These are phyloP conservation scores for Drosophila neonasuta DNA, from an alignment of 2,888 invertebrate genomes.

Conservation along the genomic window DNA sequence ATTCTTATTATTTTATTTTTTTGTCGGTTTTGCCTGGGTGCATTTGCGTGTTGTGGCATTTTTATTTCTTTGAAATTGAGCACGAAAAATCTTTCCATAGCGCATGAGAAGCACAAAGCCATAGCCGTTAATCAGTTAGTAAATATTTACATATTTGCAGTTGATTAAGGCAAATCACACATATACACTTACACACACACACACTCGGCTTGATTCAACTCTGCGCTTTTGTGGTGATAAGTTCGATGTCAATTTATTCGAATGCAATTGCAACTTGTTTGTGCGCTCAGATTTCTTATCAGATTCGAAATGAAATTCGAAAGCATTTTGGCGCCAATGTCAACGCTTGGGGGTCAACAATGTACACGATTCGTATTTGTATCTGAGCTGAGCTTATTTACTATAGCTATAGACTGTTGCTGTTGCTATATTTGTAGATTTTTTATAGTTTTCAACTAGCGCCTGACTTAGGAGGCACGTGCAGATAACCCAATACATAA, in stretches of 20 bases:
- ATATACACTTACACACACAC: too few species aligned
- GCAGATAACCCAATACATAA: constrained; percentile 63
- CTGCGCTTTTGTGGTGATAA: constrained; percentile 18
- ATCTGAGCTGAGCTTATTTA: constrained; percentile 9
- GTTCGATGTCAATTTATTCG: constrained; percentile 31
- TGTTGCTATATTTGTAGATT: constrained; percentile 1
- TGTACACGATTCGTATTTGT: constrained; percentile 10
- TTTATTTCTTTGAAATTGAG: constrained; percentile 32
- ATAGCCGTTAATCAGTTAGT: constrained; percentile 58
- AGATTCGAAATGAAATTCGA: constrained; percentile 47
- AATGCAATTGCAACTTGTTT: constrained; percentile 48
- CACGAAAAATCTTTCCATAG: constrained; percentile 55
- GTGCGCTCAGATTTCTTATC: constrained; percentile 48
- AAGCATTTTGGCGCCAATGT: constrained; percentile 65
- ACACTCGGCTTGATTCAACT: constrained; percentile 3
- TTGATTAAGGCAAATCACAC: constrained; percentile 34
- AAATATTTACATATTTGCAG: constrained; percentile 62
- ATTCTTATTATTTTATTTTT: constrained; percentile 16
- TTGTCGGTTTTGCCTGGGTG: constrained; percentile 24
- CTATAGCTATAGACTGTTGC: constrained; percentile 7
- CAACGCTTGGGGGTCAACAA: constrained; percentile 43
- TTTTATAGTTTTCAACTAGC: constrained; percentile 20
- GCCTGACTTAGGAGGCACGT: constrained; percentile 52
- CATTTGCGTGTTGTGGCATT: constrained; percentile 49
- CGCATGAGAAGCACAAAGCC: constrained; percentile 9